Evolutionary conservation across 2,113 vertebrate genomes (phyloP).

Genomic region (Meleagris gallopavo): DNA sequence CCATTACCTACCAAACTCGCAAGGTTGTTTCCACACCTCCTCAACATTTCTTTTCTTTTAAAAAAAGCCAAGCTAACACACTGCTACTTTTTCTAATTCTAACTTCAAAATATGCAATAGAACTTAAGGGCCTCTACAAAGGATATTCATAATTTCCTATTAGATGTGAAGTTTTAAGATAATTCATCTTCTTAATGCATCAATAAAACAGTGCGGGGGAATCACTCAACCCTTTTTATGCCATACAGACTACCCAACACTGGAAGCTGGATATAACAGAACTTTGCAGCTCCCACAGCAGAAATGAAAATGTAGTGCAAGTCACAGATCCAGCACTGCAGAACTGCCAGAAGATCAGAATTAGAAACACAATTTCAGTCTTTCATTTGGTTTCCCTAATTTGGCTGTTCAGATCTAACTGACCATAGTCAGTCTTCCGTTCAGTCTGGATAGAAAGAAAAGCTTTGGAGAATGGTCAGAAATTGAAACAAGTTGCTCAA

Average conservation of each 20-base stretch:
- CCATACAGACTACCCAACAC: fast-evolving
- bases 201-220: not conserved
- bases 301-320: not conserved
- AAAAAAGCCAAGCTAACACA: not conserved
- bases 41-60: not conserved
- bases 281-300: not conserved
- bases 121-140: not conserved
- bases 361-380: not conserved
- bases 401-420: not conserved
- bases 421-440: not conserved
- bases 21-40: not conserved
- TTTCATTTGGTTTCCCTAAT: not conserved
- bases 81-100: not conserved
- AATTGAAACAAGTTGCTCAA: not conserved
- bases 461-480: not conserved
- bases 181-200: not conserved
- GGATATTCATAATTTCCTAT: not conserved
- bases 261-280: not conserved
- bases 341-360: not conserved
- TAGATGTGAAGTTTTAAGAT: not conserved
- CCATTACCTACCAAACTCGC: not conserved
- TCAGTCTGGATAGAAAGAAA: not conserved
- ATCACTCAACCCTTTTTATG: not conserved
- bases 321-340: not conserved
- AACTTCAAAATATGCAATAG: not conserved